Percentiles rank a stretch among this genome's conserved stretches.
phyloP scores from a whole-genome alignment of 1,140 invertebrate genomes.

The Sitophilus oryzae region DNA sequence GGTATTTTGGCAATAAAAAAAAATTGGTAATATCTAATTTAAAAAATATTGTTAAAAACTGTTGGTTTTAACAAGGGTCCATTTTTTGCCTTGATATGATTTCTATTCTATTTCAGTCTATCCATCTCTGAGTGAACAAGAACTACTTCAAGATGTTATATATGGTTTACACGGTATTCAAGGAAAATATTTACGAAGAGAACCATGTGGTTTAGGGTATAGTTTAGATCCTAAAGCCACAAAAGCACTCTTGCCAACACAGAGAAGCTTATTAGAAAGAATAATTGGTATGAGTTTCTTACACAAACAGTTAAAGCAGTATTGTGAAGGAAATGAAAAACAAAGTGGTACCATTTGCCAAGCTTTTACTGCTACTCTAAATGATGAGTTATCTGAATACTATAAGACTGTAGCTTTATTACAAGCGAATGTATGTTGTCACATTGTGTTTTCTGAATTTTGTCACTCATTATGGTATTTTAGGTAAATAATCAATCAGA shows the following conservation, averaged over 20 bases:
- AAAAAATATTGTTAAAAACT: too few species aligned
- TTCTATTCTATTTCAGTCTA: conserved; percentile 18
- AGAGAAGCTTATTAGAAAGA: conserved; percentile 58
- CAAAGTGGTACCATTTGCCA: conserved; percentile 58
- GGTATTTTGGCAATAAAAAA: too few species aligned
- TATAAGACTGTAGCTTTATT: conserved; percentile 83
- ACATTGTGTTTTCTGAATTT: neutral
- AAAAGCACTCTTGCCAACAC: conserved; percentile 37
- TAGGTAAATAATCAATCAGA: conserved; percentile 38
- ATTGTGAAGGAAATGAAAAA: conserved; percentile 60
- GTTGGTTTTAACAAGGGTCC: too few species aligned
- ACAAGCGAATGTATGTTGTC: conserved; percentile 64
- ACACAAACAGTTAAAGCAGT: conserved; percentile 69
- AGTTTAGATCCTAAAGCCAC: conserved; percentile 57
- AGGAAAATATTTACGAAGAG: conserved; percentile 66
- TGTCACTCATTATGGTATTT: neutral
- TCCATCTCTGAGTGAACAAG: conserved; percentile 32
- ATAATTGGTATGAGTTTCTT: conserved; percentile 83
- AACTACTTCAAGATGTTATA: conserved; percentile 70
- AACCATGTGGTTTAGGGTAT: conserved; percentile 58
- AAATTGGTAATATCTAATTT: too few species aligned
- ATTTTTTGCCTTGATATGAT: too few species aligned
- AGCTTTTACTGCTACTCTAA: conserved; percentile 79
- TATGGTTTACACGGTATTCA: conserved; percentile 78
- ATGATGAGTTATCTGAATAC: conserved; percentile 79